phyloP scores from a whole-genome alignment of 2,113 vertebrate genomes.

The Oryzias curvinotus region DNA sequence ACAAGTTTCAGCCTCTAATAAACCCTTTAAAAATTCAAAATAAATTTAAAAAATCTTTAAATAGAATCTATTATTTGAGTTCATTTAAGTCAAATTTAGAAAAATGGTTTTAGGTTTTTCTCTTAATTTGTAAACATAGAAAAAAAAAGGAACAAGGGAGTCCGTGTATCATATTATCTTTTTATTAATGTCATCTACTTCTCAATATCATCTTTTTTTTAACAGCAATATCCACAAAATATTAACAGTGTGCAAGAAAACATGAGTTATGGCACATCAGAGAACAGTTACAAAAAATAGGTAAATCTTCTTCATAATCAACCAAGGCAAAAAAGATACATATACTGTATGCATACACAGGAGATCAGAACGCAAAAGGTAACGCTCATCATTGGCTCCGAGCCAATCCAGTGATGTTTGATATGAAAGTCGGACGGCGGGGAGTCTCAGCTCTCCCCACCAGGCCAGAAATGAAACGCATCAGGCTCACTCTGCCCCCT shows the following conservation, averaged over 20 bases:
- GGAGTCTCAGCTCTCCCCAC: conserved; percentile 41
- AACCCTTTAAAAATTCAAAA: too few relatives aligned
- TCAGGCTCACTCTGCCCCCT: conserved; percentile 25
- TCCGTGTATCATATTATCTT: conserved; percentile 69
- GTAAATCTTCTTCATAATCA: conserved; percentile 79
- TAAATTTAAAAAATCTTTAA: too few relatives aligned
- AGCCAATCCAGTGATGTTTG: conserved; percentile 39
- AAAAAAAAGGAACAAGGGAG: background rate
- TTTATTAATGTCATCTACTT: conserved; percentile 77
- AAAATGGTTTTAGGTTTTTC: too few relatives aligned
- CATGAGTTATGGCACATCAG: conserved; percentile 82
- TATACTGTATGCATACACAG: conserved; percentile 73
- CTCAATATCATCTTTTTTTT: conserved; percentile 71
- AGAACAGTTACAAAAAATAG: conserved; percentile 83
- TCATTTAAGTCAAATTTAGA: too few relatives aligned
- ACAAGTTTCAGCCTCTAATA: too few relatives aligned
- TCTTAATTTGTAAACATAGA: background rate
- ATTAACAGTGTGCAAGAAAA: conserved; percentile 84
- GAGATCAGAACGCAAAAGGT: conserved; percentile 73
- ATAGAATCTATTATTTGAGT: too few relatives aligned
- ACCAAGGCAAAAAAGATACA: conserved; percentile 78
- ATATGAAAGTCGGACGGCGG: conserved; percentile 51
- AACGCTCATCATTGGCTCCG: conserved; percentile 57
- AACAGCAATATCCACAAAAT: conserved; percentile 83
- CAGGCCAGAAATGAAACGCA: conserved; percentile 6